Evolutionary conservation across 1,140 invertebrate species (phyloP).

Genomic region (Hycleus cichorii): DNA sequence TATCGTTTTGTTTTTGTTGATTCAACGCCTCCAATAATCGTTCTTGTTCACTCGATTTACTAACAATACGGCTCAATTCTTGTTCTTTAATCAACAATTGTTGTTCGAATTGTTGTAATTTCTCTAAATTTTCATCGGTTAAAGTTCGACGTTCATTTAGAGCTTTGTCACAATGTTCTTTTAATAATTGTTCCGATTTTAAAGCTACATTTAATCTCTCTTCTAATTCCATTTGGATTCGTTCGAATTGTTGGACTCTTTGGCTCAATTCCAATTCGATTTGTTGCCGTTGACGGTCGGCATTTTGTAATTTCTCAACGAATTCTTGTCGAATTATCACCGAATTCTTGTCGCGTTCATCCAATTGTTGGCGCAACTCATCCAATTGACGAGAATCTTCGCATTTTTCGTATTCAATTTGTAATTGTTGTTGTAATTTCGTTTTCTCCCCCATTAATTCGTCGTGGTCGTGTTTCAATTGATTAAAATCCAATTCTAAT

Average conservation of each 20-base stretch:
- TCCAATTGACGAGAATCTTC: constrained; percentile 26
- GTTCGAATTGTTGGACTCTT: background rate
- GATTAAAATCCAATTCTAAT: too few relatives aligned
- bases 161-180: constrained; percentile 1
- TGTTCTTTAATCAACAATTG: too few relatives aligned
- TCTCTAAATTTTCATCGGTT: background rate
- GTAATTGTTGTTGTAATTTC: constrained; percentile 44
- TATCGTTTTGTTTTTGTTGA: too few relatives aligned
- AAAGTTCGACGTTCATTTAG: background rate
- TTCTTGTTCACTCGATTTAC: too few relatives aligned
- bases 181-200: constrained; percentile 7
- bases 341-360: constrained; percentile 24
- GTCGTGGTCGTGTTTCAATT: too few relatives aligned
- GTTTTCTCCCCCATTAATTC: constrained; percentile 39
- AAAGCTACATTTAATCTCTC: constrained; percentile 8
- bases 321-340: constrained; percentile 19
- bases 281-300: constrained; percentile 2
- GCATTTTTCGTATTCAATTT: constrained; percentile 26
- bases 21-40: too few relatives aligned
- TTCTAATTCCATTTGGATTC: constrained; percentile 8
- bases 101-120: constrained; percentile 2
- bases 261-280: constrained; percentile 1
- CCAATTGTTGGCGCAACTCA: constrained; percentile 24
- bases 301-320: constrained; percentile 7
- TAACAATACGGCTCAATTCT: too few relatives aligned